Base-by-base conservation (phyloP, 2,113 vertebrate species). In the Caranx melampygus region DNA sequence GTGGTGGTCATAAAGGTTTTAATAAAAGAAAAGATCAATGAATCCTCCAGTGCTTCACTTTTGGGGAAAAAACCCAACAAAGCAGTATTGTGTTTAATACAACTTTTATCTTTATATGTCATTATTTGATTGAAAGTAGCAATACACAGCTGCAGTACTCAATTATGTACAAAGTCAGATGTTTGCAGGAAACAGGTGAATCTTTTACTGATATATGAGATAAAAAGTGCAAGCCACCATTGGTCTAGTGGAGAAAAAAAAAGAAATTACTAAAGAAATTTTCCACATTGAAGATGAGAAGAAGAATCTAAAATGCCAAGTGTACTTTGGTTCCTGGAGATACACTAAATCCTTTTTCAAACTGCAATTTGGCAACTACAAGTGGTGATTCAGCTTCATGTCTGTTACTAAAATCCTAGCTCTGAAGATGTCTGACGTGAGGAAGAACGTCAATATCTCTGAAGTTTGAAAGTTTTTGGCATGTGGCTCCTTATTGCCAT, bases 391-490 rank as follows among this genome's bases (percentile, higher is more conserved):
- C 40, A 42, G 44, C 62, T 37, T 60, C 31, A 20, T 33, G 21
- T 11, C 34, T 2, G 33, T 44, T 20, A 16, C 13, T 45, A 18
- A 16, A 65, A 21, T 35, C 9, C 33, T 13, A 40, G 5, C 45
- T 44, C 21, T 16, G 7, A 34, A 33, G 20, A 72, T n/a, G n/a
- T 55, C 21, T 57, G 21, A 66, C 73, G 65, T 57, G 7, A 35
- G 10, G 72, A 18, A 2, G 44, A 15, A 44, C 15, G 40, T 59
- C 31, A 42, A 10, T 15, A 11, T 54, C 57, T 18, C 10, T 54
- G 59, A 78, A 77, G 20, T 61, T 34, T 3, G 13, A 40, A 37
- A 72, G 57, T n/a, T 70, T 66, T 55, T 35, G 21, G 31, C 51
- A 66, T 60, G 63, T 37, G 45, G 69, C 47, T 61, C 33, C 16